These are phyloP conservation scores for Pseudomyrmex sp. DNA, from an alignment of 1,140 invertebrate genomes.

Conservation along the genomic window DNA sequence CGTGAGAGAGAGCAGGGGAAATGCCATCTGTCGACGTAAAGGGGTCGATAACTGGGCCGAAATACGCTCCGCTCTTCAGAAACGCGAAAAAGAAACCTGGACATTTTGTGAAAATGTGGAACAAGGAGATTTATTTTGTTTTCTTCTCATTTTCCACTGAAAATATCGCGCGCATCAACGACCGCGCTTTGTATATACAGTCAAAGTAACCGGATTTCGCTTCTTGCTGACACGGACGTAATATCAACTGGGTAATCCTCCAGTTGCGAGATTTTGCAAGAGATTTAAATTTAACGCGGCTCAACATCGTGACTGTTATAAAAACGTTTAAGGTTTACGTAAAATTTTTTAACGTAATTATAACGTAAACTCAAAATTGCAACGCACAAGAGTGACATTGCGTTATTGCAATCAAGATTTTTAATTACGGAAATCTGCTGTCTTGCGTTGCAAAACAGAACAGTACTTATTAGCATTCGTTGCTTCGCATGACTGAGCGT, in stretches of 20 bases:
- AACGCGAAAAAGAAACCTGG: background rate
- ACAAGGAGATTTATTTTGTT: background rate
- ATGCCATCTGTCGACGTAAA: background rate
- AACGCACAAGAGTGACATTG: too few relatives aligned
- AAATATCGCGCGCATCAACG: background rate
- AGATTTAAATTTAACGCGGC: background rate
- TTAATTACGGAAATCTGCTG: too few relatives aligned
- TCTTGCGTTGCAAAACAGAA: too few relatives aligned
- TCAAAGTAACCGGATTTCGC: background rate
- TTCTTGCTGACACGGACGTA: background rate
- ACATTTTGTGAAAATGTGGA: constrained; percentile 16
- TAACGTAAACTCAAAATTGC: too few relatives aligned
- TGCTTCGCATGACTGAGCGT: too few relatives aligned
- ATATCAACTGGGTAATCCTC: background rate
- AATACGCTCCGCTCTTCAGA: background rate
- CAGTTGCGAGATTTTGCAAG: background rate
- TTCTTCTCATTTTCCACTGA: background rate
- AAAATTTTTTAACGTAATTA: background rate
- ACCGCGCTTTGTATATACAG: background rate
- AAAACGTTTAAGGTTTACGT: too few relatives aligned
- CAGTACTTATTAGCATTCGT: too few relatives aligned
- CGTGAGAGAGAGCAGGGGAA: background rate
- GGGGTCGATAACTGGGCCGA: constrained; percentile 45
- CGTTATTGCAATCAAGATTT: too few relatives aligned
- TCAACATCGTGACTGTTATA: too few relatives aligned